Base-by-base conservation (phyloP, 2,888 invertebrate genomes). In the Acleris cristana region DNA sequence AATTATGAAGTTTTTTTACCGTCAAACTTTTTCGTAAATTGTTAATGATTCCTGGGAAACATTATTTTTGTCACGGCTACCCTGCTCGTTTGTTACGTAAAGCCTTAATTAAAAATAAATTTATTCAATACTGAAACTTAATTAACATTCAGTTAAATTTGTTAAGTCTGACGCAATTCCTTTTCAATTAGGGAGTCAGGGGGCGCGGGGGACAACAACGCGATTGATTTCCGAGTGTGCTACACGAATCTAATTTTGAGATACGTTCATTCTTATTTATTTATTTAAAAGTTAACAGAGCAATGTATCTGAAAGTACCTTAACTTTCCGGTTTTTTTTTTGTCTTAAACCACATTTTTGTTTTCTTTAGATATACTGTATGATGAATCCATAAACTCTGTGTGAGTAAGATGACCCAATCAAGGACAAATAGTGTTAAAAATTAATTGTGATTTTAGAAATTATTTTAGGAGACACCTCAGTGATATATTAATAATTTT, bases 1-100 rank as follows among this genome's bases (percentile, higher is more conserved):
- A 53, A 67, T 67, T 63, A 49, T 49, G 58, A 67, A 63, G 62
- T 58, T 62, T 63, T 63, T 53, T 62, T 54, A 58, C 30, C 53
- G 67, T 67, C 23, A 3, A 57, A 66, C 52, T 67, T 67, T 58
- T 67, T 18, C 19, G 40, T 49, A n/a, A 44, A 64, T 51, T 59
- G 23, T 64, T 51, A 45, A 49, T 49, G 51, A 40, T 26, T 48
- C 30, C 26, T 45, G 45, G 12, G 45, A 21, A 34, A 59, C 59
- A 10, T 52, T 53, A 18, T 53, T 61, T 44, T 2, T 23, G 51
- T 52, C 57, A 3, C 34, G 45, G 14, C 53, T 26, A 56, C 23
- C 45, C 45, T 58, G 26, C 52, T 18, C 48, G 52, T 40, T 48
- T 49, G 56, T 59, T 59, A 54, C 56, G 49, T 10, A 54, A 48